Conservation (phyloP, 2,797 vertebrate genomes). For the Rhincodon typus region DNA sequence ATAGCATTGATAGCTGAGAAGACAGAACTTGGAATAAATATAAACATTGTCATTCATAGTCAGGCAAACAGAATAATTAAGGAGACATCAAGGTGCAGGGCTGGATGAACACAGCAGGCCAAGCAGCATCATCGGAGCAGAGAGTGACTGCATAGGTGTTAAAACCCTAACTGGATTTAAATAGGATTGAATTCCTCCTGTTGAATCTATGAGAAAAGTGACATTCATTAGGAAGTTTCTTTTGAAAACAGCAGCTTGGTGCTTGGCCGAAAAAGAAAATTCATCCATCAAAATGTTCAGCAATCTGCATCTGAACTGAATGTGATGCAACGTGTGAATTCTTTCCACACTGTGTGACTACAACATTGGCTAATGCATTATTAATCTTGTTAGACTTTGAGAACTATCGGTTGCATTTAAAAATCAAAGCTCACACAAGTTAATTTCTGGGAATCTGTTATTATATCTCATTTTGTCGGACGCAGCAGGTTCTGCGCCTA, state of each 20-base stretch:
- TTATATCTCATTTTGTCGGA: background rate
- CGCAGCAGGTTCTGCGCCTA: background rate
- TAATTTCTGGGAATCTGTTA: background rate
- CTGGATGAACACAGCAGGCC: too few species aligned
- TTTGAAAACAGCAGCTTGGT: background rate
- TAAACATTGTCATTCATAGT: background rate
- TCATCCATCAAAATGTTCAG: background rate
- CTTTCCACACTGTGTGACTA: background rate
- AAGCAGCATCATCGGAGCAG: too few species aligned
- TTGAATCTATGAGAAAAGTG: background rate
- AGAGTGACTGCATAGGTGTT: background rate
- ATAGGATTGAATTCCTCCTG: background rate
- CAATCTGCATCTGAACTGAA: background rate
- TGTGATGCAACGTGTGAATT: background rate
- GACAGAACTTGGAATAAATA: too few species aligned
- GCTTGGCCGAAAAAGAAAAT: background rate
- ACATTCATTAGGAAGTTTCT: background rate
- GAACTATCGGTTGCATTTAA: background rate
- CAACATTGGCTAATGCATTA: background rate
- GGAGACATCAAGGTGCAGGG: too few species aligned
- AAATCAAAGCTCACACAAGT: background rate
- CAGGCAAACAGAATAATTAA: constrained; percentile 37
- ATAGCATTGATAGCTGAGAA: background rate
- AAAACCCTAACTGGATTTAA: background rate
- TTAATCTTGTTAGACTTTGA: background rate